A percentile compares a stretch with the other conserved stretches of the same genome.
These are phyloP conservation scores for Panthera uncia DNA, from an alignment of 2,113 vertebrate genomes.

Conservation along the genomic window DNA sequence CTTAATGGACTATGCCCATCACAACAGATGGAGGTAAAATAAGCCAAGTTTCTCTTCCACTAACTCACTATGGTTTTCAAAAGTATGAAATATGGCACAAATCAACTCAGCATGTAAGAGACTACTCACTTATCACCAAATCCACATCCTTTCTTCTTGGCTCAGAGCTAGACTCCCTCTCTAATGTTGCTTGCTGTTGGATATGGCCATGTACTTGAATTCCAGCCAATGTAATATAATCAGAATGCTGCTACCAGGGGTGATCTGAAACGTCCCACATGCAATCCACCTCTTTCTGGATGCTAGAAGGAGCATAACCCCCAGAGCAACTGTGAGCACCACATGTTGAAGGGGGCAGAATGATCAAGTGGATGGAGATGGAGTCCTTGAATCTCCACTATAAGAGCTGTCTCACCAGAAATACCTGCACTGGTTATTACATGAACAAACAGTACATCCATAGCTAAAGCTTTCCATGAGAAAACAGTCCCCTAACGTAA, in stretches of 20 bases:
- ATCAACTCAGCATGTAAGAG: neutral
- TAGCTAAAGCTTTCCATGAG: neutral
- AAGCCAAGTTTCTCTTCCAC: neutral
- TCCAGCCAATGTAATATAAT: neutral
- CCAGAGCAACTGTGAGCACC: neutral
- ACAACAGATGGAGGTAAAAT: constrained; percentile 56
- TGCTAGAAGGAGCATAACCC: neutral
- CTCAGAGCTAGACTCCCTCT: neutral
- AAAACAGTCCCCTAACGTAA: neutral
- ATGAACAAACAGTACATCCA: neutral
- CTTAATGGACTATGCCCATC: constrained; percentile 40
- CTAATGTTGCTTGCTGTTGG: neutral
- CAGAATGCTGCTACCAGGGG: neutral
- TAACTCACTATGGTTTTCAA: neutral
- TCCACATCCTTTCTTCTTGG: neutral
- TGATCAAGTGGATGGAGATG: neutral
- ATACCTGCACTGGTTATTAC: neutral
- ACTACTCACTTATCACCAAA: neutral
- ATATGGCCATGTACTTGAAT: neutral
- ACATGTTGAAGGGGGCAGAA: neutral
- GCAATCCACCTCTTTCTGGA: neutral
- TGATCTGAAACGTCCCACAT: neutral
- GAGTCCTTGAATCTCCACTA: neutral
- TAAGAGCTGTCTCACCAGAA: neutral
- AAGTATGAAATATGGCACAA: neutral